phyloP scores from a whole-genome alignment of 1,140 invertebrate species.

The Globodera ellingtonae region DNA sequence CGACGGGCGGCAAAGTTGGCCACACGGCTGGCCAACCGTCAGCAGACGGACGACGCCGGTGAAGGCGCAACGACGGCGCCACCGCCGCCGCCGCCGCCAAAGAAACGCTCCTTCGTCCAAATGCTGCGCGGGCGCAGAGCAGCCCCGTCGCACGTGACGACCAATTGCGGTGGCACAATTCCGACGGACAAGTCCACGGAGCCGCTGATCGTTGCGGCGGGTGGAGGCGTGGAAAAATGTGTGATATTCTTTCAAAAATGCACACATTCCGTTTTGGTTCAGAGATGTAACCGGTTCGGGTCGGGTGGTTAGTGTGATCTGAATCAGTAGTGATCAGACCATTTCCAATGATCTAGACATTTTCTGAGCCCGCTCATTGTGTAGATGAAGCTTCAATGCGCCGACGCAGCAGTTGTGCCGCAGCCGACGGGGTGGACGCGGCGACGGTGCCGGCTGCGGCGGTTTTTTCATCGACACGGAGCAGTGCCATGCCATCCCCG shows the following conservation, averaged over 20 bases:
- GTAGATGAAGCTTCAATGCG: background rate
- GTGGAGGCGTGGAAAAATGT: conserved; percentile 1
- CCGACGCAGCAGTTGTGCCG: conserved; percentile 3
- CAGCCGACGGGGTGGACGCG: background rate
- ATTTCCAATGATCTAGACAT: too few relatives aligned
- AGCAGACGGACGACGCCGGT: background rate
- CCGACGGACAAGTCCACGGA: conserved; percentile 30
- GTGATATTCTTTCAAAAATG: background rate
- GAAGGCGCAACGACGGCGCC: background rate
- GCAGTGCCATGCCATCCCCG: background rate
- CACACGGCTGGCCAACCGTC: conserved; percentile 9
- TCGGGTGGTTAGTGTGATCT: too few relatives aligned
- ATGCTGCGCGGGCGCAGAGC: background rate
- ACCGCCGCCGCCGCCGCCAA: background rate
- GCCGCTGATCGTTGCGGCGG: conserved; percentile 4
- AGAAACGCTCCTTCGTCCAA: background rate
- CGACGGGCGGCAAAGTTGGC: conserved; percentile 13
- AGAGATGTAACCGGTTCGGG: too few relatives aligned
- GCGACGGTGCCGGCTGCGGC: background rate
- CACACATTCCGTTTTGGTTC: background rate
- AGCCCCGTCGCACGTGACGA: background rate
- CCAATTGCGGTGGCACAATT: conserved; percentile 16
- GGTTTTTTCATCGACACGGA: background rate
- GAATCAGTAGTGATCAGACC: too few relatives aligned
- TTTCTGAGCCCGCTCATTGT: too few relatives aligned